These are phyloP conservation scores for Menidia beryllina DNA, from an alignment of 2,113 vertebrate genomes.

Conservation along the genomic window DNA sequence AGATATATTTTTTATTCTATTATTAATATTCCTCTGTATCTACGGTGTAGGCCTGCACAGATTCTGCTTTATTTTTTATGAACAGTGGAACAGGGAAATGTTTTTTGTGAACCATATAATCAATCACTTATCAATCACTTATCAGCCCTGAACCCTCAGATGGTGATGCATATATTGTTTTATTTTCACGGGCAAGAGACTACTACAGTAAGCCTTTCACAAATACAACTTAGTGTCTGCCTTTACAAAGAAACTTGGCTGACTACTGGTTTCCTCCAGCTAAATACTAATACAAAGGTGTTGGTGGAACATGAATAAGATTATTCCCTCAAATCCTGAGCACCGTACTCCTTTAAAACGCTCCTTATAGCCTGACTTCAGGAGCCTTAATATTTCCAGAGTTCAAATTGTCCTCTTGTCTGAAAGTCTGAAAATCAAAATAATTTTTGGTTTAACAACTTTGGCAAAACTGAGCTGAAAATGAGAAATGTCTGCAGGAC, in stretches of 20 bases:
- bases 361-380: background rate
- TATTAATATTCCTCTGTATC: no score
- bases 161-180: no score
- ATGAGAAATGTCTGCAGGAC: slow-evolving; percentile 62
- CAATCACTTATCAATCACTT: no score
- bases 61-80: no score
- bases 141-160: no score
- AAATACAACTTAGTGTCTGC: no score
- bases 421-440: slow-evolving; percentile 2
- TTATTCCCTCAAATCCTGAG: background rate
- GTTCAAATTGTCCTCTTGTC: slow-evolving; percentile 8
- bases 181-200: no score
- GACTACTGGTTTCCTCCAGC: background rate
- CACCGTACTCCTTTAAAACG: background rate
- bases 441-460: slow-evolving; percentile 64
- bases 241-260: background rate
- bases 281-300: background rate
- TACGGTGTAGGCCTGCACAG: no score
- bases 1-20: no score
- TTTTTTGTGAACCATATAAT: no score
- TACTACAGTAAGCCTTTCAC: no score
- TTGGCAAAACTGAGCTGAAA: slow-evolving; percentile 49
- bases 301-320: background rate
- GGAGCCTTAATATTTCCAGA: background rate
- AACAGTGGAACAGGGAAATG: no score